These are phyloP conservation scores for Solenopsis invicta DNA, from an alignment of 1,140 invertebrate species.

Conservation along the genomic window DNA sequence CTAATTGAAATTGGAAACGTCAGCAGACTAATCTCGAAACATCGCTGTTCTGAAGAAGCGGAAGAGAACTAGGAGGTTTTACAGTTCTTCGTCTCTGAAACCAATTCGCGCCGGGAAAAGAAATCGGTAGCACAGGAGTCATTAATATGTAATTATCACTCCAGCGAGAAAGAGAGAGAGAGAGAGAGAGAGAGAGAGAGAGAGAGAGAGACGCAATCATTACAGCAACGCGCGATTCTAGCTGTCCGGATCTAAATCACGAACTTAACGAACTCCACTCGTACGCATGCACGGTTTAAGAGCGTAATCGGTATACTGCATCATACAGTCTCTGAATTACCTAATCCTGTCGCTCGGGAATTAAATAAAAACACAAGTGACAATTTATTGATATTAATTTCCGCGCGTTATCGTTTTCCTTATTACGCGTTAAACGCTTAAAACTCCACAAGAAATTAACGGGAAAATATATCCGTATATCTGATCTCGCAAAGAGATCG, in stretches of 20 bases:
- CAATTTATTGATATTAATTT: conserved; percentile 46
- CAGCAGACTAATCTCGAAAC: background rate
- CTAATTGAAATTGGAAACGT: conserved; percentile 11
- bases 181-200: background rate
- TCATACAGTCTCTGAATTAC: background rate
- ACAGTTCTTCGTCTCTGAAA: background rate
- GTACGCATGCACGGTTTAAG: background rate
- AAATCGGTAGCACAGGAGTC: background rate
- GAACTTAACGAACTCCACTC: conserved; percentile 1
- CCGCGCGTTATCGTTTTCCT: background rate
- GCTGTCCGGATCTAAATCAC: conserved; percentile 5
- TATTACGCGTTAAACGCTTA: background rate
- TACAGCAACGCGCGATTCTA: background rate
- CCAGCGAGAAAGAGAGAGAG: background rate
- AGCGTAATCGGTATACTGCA: conserved; percentile 11
- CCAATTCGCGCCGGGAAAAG: background rate
- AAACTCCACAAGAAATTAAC: background rate
- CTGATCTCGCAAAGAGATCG: background rate
- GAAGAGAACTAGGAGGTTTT: background rate
- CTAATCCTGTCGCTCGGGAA: conserved; percentile 28
- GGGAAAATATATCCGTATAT: background rate
- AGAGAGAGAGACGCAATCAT: background rate
- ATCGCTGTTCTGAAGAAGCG: background rate
- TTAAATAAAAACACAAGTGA: conserved; percentile 11
- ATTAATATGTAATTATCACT: conserved; percentile 34